phyloP scores from a whole-genome alignment of 2,113 vertebrate species.

The Corythoichthys intestinalis region DNA sequence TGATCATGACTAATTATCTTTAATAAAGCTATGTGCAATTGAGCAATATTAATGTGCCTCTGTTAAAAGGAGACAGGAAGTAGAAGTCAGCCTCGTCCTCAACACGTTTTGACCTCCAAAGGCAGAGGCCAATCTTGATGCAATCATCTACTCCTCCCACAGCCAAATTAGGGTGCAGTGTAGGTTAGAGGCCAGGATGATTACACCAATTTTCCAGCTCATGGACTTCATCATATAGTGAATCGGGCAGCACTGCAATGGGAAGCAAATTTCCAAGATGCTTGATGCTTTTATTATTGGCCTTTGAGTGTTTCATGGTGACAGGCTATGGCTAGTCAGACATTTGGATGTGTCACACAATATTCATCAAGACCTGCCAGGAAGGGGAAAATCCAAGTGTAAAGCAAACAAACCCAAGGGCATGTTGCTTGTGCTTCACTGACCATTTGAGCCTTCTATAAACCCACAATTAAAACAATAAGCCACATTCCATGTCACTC shows the following conservation, averaged over 20 bases:
- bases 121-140: constrained; percentile 39
- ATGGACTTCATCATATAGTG: constrained; percentile 54
- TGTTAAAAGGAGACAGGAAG: constrained; percentile 49
- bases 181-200: constrained; percentile 59
- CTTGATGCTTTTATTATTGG: constrained; percentile 7
- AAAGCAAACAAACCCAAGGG: constrained; percentile 54
- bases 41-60: constrained; percentile 54
- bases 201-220: constrained; percentile 64
- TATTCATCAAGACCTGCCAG: constrained; percentile 44
- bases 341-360: constrained; percentile 43
- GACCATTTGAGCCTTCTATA: constrained; percentile 45
- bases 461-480: constrained; percentile 42
- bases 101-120: constrained; percentile 36
- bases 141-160: constrained; percentile 31
- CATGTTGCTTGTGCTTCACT: constrained; percentile 33
- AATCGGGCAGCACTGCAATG: constrained; percentile 22
- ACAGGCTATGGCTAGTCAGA: constrained; percentile 33
- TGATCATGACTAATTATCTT: constrained; percentile 64
- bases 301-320: constrained; percentile 9
- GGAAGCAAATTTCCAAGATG: constrained; percentile 21
- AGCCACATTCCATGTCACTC: constrained; percentile 44
- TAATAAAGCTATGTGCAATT: constrained; percentile 62
- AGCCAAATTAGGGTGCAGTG: constrained; percentile 43
- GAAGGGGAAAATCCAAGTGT: constrained; percentile 29
- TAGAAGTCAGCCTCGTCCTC: constrained; percentile 42